Base-by-base conservation (phyloP, 2,113 vertebrate species). In the Mesitornis unicolor region DNA sequence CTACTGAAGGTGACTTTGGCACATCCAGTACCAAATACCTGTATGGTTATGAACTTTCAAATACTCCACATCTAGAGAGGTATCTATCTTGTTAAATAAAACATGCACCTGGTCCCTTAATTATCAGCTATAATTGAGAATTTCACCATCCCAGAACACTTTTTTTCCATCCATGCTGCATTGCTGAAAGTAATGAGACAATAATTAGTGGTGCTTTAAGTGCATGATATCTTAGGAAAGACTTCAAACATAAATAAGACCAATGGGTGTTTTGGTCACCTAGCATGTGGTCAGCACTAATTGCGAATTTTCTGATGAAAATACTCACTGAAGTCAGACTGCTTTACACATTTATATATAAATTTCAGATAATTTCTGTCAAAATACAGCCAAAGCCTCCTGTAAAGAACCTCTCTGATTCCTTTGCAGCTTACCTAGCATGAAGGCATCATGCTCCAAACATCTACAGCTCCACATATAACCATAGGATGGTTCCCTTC, bases 31-130 rank as follows among this genome's bases (percentile, higher is more conserved):
- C 59, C 77, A 93, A 95, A 91, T 67, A 96, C 89, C 92, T 97
- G 92, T 84, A 68, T 94, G 87, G 95, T 96, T 97, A 97, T 80
- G 91, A 98, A 95, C 95, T 94, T 94, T 82, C 89, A 97, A 90
- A 95, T 93, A 97, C 91, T 93, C 86, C 96, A 82, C 97, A 97
- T 97, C 97, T 97, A 95, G 97, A 88, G 83, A 96, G 84, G 94
- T 97, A 96, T 95, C 97, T 97, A 94, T 97, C 94, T 97, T 98
- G 91, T 98, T 97, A 98, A 97, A 97, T 96, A 97, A 97, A 98
- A 98, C 87, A 92, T 94, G 94, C 97, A 97, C 94, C 96, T 98
- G 97, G 96, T 91, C 96, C 95, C 96, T 97, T 98, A 97, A 98
- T 98, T 98, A 96, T 94, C 95, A 95, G 90, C 88, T 91, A 54